phyloP scores from a whole-genome alignment of 2,888 invertebrate species.

The Fabriciana adippe region DNA sequence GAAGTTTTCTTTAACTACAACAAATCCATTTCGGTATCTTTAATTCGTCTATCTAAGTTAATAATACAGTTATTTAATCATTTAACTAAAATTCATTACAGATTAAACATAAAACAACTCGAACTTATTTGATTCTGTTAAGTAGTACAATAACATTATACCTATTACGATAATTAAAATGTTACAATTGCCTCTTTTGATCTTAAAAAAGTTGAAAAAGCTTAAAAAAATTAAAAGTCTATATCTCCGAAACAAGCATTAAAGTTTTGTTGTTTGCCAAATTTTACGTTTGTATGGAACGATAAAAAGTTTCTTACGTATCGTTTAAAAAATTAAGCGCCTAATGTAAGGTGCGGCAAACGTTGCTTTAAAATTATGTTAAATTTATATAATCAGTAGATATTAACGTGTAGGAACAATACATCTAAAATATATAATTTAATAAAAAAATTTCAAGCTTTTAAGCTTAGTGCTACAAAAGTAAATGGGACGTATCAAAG shows the following conservation, averaged over 20 bases:
- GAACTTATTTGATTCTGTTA: neutral
- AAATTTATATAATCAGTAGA: too few relatives aligned
- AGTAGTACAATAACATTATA: neutral
- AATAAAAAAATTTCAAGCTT: too few relatives aligned
- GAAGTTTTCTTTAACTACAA: conserved; percentile 29
- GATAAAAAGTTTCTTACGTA: conserved; percentile 14
- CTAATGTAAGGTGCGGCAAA: neutral
- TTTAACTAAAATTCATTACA: neutral
- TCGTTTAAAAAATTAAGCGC: conserved; percentile 5
- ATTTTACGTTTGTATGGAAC: conserved; percentile 11
- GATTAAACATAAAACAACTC: neutral
- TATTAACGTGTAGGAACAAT: too few relatives aligned
- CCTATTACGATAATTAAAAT: neutral
- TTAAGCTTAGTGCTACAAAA: neutral
- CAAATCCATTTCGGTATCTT: conserved; percentile 22
- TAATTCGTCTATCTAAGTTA: conserved; percentile 4
- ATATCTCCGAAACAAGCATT: conserved; percentile 8
- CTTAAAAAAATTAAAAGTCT: conserved; percentile 16
- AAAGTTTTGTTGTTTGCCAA: conserved; percentile 5
- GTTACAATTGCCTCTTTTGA: neutral
- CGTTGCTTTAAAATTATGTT: neutral
- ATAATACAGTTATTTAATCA: neutral
- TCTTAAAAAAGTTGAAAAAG: neutral
- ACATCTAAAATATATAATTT: too few relatives aligned
- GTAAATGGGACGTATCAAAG: neutral